Evolutionary conservation across 1,140 invertebrate genomes (phyloP), one percentile per base, ranked within the genome.

Genomic region (Grapholita molesta): DNA sequence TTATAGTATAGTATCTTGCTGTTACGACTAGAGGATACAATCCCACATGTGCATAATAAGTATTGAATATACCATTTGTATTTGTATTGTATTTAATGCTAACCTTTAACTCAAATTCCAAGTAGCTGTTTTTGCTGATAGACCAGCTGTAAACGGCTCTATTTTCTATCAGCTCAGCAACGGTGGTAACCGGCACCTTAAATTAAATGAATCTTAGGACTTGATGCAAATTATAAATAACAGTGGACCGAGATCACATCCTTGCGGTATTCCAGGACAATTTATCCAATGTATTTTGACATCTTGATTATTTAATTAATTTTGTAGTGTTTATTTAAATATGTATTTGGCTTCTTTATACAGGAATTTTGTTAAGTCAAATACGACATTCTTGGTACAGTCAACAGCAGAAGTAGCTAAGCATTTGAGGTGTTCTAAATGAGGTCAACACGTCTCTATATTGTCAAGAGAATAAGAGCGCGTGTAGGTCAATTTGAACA

Each of bases 91-190:
- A 15, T 6, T 18, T 57, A 66, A 53, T 67, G 68, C 9, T 21
- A 48, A 88, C 89, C 85, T 88, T 88, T 42, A 97, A 87, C 71
- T 95, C 94, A 25, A 94, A 92, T 75, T 96, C 95, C n/a, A 98
- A 90, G 69, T 94, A 95, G 38, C 96, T 96, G 9, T 94, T 94
- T 69, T 94, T 94, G 5, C 94, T 93, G 30, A 97, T 93, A 2
- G 96, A 96, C 96, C 97, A 98, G 0, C 95, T 94, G 11, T 95
- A 92, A 2, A 94, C 91, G 0, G 93, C 89, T 48, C 92, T 92
- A 61, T 94, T 93, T 0, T 90, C 89, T 15, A 97, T 73, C 0
- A 98, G 82, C 77, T 97, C 96, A 6, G 94, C 92, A 0, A 98
- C 84, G 0, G 94, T 95, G 4, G 96, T 94, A 0, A 98, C 94